Base-by-base conservation (phyloP, 2,888 invertebrate genomes). In the Chrysodeixis includens region DNA sequence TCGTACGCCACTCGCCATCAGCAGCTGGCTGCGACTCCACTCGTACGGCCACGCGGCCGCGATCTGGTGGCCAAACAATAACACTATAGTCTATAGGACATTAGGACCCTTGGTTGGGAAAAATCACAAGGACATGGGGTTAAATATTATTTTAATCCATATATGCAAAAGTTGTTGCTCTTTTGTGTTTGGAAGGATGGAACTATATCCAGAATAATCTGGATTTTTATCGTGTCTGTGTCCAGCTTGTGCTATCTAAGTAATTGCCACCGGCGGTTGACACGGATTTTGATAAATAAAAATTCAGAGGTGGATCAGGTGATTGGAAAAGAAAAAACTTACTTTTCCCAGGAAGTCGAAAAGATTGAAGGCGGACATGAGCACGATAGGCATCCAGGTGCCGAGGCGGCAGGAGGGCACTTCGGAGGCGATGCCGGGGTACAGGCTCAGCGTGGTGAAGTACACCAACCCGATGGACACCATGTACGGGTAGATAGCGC, bases 401-500 rank as follows among this genome's bases (percentile, higher is more conserved):
- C 97, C 97, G 49, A 98, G 96, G 26, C 96, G 96, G 86, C 98
- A 98, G 66, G 98, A 98, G 14, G 97, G 96, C 30, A 99, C 97
- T 89, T 99, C 98, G 0, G 98, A 98, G 63, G 98, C 97, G 57
- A 99, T 98, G 58, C 99, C 99, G 0, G 99, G 99, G 87, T 99
- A 99, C 18, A 99, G 94, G 70, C 98, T 98, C 4, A 99, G 95
- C 0, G 99, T 99, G 0, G 98, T 98, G 87, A 98, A 98, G 88
- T 99, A 99, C 1, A 98, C 98, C 69, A 98, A 92, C 0, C 97
- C 97, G 78, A 99, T 98, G 26, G 98, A 97, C 49, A 98, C 96
- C 98, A 99, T 99, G 91, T 98, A 98, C 0, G 98, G 98, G 92
- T 98, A 98, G 74, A 98, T 97, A 0, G 97, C 96, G 78, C 97